Conservation (phyloP, 2,113 vertebrate genomes). For the Corythornis vintsioides region DNA sequence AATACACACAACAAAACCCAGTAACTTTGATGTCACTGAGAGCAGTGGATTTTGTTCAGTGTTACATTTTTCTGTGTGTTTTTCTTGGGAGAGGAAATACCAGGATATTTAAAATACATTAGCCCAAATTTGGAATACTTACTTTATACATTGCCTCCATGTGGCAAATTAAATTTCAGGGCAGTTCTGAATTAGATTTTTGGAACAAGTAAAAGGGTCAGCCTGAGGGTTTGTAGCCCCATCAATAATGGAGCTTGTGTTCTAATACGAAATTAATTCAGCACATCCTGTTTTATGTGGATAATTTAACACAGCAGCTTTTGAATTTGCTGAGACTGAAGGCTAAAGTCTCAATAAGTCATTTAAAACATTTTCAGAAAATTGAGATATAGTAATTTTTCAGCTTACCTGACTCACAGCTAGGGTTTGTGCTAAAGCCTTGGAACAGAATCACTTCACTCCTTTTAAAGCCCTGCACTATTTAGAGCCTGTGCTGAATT, state of each 20-base stretch:
- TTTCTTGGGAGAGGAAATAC: neutral
- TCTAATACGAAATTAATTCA: constrained; percentile 40
- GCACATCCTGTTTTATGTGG: constrained; percentile 10
- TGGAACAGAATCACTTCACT: neutral
- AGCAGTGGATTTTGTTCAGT: neutral
- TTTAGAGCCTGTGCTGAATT: neutral
- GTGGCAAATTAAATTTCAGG: neutral
- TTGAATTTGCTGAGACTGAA: neutral
- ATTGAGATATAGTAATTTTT: neutral
- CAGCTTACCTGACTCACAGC: neutral
- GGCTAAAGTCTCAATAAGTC: neutral
- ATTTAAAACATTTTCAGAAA: neutral
- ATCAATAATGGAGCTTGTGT: neutral
- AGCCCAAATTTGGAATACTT: neutral
- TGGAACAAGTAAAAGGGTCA: neutral
- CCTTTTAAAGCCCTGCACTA: neutral
- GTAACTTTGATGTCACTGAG: neutral
- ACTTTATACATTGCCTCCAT: neutral
- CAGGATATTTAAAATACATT: neutral
- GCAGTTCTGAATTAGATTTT: neutral
- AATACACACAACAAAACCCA: neutral
- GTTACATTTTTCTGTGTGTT: neutral
- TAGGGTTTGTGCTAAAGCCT: neutral
- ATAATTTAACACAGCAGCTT: constrained; percentile 25
- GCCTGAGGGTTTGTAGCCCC: neutral